A percentile compares a stretch with the other conserved stretches of the same genome.
Conservation (phyloP, 2,113 vertebrate species). For the Poecilia latipinna region DNA sequence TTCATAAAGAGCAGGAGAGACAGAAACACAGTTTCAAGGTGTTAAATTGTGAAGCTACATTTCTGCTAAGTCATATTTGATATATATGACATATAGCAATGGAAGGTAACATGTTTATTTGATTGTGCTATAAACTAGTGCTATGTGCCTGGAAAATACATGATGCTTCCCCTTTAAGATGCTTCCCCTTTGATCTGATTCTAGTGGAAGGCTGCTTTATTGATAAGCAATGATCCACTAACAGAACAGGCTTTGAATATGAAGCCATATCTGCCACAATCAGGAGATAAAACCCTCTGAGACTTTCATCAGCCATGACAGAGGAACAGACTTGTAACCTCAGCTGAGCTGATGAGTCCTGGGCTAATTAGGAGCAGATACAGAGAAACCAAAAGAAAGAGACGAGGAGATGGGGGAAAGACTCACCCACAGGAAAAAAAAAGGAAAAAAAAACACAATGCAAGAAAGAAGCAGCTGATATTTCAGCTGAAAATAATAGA, state of each 20-base stretch:
- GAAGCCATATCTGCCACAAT: background rate
- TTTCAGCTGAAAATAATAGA: constrained; percentile 15
- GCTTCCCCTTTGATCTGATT: no score
- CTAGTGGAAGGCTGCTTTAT: no score
- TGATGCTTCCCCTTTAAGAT: no score
- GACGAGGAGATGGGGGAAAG: background rate
- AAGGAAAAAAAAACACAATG: background rate
- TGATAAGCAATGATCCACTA: background rate
- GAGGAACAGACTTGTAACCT: constrained; percentile 60
- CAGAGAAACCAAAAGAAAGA: background rate
- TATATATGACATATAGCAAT: no score
- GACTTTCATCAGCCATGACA: constrained; percentile 67
- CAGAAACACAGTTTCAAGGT: no score
- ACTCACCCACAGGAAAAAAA: background rate
- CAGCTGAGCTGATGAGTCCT: constrained; percentile 58
- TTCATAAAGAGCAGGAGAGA: no score
- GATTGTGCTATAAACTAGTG: no score
- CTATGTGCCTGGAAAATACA: no score
- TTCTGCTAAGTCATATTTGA: no score
- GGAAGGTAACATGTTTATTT: no score
- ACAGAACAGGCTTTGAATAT: background rate
- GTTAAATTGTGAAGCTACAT: no score
- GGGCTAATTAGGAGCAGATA: constrained; percentile 55
- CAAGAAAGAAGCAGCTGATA: constrained; percentile 26
- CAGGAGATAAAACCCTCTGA: constrained; percentile 33